Evolutionary conservation across 2,797 vertebrate species (phyloP), one percentile per base, ranked within the genome.

Genomic region (Eutrigla gurnardus): DNA sequence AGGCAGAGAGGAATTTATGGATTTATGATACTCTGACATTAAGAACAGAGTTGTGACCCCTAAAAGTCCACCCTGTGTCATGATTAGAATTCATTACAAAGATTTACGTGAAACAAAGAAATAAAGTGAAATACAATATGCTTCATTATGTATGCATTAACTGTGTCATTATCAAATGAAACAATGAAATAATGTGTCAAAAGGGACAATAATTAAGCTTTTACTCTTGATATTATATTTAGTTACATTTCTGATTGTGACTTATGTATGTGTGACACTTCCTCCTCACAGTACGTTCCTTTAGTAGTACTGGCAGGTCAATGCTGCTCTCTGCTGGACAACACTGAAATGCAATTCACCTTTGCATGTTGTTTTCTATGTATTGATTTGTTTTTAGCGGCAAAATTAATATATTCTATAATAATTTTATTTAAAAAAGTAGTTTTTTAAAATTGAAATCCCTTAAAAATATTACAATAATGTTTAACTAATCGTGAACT

Each of bases 261-360:
- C 13, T 14, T 12, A 13, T 45, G 4, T 4, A 62, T 53, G 13
- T 8, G 18, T 35, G 9, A 36, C 6, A 12, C 12, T 7, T 25
- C 3, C 54, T 69, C 18, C 33, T 64, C 8, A 46, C 4, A 40
- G 6, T 7, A 15, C 13, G 11, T 63, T 42, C 5, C 13, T 7
- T 39, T 40, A 6, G 25, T 25, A 2, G 17, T 36, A 11, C 11
- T 37, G 35, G 47, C 62, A 37, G 57, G n/a, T 50, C 18, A 18
- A 7, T 64, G 46, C 64, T 69, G 70, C 59, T 43, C 58, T 40
- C 70, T 73, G 70, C 69, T 71, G 67, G 75, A 65, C 25, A 14
- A 14, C 52, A 58, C 10, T 7, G 1, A 42, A 49, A 35, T 6
- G 43, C 58, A 40, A 25, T 25, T 11, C 3, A 36, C 8, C 9